These are phyloP conservation scores for Steatornis caripensis DNA, from an alignment of 2,113 vertebrate species.

Conservation along the genomic window DNA sequence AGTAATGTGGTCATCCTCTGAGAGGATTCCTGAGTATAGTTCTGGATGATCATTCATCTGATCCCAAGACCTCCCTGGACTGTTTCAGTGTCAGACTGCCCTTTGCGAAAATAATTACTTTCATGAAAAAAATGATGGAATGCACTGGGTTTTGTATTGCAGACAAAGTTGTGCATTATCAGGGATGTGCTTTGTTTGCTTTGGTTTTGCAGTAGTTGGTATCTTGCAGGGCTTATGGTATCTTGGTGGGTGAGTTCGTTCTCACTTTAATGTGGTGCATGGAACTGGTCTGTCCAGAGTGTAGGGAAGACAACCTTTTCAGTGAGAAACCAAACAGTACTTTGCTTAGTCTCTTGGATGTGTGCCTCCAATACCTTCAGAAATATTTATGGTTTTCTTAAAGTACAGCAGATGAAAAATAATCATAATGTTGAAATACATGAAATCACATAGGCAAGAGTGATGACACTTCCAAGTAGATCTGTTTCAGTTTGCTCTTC, in stretches of 20 bases:
- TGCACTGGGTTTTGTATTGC: accelerated
- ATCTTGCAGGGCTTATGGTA: accelerated
- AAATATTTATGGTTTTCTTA: background rate
- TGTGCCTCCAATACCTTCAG: background rate
- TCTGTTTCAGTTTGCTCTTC: background rate
- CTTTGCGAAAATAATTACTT: background rate
- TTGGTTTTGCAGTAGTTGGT: background rate
- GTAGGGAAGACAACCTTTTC: background rate
- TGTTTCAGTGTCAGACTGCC: background rate
- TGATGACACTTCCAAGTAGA: background rate
- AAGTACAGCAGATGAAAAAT: background rate
- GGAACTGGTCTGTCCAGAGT: background rate
- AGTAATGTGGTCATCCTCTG: background rate
- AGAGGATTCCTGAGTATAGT: background rate
- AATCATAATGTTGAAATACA: background rate
- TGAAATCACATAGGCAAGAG: background rate
- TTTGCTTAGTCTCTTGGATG: background rate
- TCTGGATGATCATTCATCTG: background rate
- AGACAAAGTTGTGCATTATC: background rate
- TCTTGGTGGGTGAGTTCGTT: background rate
- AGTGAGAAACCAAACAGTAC: background rate
- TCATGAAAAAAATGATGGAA: background rate
- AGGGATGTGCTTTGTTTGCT: background rate
- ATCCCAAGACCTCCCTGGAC: background rate
- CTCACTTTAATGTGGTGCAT: background rate